A percentile compares a stretch with the other conserved stretches of the same genome.
Evolutionary conservation across 2,797 vertebrate genomes (phyloP).

Genomic region (Urosaurus nigricauda): DNA sequence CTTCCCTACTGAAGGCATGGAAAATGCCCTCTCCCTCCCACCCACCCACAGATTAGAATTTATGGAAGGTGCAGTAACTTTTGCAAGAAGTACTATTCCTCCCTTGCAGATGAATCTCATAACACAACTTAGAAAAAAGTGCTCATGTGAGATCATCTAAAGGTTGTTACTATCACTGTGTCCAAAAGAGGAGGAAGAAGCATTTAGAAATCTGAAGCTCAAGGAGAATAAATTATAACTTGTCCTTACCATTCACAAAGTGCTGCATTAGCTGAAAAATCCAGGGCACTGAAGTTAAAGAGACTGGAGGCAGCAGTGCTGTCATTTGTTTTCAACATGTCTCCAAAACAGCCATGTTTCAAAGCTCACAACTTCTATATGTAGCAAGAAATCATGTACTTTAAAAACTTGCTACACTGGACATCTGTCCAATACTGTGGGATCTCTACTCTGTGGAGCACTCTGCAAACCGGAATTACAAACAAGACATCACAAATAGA

Average conservation of each 20-base stretch:
- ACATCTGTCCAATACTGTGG: constrained; percentile 1
- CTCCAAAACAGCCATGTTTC: constrained; percentile 36
- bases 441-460: constrained; percentile 54
- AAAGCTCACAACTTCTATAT: constrained; percentile 29
- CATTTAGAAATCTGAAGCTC: constrained; percentile 61
- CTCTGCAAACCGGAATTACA: constrained; percentile 59
- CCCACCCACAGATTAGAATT: constrained; percentile 27
- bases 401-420: constrained; percentile 37
- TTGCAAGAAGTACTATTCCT: constrained; percentile 67
- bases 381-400: constrained; percentile 38
- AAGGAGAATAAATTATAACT: constrained; percentile 46
- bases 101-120: constrained; percentile 67
- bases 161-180: constrained; percentile 31
- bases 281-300: constrained; percentile 25
- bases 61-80: constrained; percentile 63
- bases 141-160: constrained; percentile 71
- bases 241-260: constrained; percentile 57
- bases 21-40: constrained; percentile 38
- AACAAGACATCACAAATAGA: constrained; percentile 51
- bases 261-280: constrained; percentile 56
- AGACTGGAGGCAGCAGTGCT: constrained; percentile 62
- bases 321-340: constrained; percentile 44
- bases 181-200: constrained; percentile 57
- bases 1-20: constrained; percentile 62
- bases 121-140: constrained; percentile 71